A percentile compares a stretch with the other conserved stretches of the same genome.
Evolutionary conservation across 2,797 vertebrate genomes (phyloP).

Genomic region (Eulemur coronatus): DNA sequence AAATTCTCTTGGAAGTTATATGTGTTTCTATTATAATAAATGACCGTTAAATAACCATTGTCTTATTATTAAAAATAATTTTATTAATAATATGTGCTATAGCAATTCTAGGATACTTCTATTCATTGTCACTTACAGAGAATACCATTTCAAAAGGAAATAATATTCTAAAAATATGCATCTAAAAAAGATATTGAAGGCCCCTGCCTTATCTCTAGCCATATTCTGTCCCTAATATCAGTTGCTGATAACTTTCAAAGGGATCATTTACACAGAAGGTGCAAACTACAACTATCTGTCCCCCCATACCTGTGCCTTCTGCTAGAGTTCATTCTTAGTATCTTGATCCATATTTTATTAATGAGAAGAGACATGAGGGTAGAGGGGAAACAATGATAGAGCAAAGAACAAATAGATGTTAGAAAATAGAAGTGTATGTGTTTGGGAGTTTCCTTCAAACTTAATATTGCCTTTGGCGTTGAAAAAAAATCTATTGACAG

Average conservation of each 20-base stretch:
- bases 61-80: constrained; percentile 27
- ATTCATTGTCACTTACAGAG: not conserved
- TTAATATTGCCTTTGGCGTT: not conserved
- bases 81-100: not conserved
- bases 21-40: not conserved
- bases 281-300: not conserved
- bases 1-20: not conserved
- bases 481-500: not conserved
- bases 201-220: not conserved
- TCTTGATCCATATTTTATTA: not conserved
- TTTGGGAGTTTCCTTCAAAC: not conserved
- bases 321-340: not conserved
- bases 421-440: not conserved
- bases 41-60: not conserved
- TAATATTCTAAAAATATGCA: not conserved
- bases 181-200: not conserved
- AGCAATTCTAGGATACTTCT: not conserved
- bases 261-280: not conserved
- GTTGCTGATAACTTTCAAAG: not conserved
- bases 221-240: not conserved
- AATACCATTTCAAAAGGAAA: not conserved
- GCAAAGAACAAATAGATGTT: not conserved
- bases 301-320: not conserved
- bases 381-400: not conserved
- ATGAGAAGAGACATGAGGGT: not conserved